phyloP scores from a whole-genome alignment of 2,888 invertebrate genomes.

The Agrotis puta region DNA sequence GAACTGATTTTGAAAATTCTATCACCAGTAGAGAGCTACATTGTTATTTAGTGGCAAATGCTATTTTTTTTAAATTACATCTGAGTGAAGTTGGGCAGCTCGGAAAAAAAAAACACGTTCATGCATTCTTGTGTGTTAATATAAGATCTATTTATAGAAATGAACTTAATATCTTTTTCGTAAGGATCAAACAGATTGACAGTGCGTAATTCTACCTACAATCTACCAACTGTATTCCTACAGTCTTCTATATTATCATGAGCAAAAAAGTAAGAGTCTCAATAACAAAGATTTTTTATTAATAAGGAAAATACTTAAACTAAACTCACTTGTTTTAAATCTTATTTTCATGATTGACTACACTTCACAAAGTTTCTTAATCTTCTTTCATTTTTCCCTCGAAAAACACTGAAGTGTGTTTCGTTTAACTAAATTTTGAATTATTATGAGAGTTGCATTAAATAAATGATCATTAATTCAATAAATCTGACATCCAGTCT shows the following conservation, averaged over 20 bases:
- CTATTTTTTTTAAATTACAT: no score
- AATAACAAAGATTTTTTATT: slow-evolving; percentile 1
- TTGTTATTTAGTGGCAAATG: no score
- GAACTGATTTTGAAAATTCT: no score
- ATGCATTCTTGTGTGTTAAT: no score
- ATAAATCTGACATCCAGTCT: no score
- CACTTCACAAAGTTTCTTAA: slow-evolving; percentile 17
- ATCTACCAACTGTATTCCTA: no score
- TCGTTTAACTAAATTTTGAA: not conserved
- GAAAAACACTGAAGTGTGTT: not conserved
- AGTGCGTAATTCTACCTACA: not conserved
- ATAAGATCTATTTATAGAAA: no score
- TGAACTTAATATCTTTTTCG: no score
- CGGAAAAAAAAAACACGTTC: no score
- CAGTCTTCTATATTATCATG: not conserved
- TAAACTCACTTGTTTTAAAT: slow-evolving; percentile 2
- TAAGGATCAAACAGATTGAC: not conserved
- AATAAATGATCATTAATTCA: not conserved
- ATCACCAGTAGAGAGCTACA: no score
- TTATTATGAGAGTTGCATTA: not conserved
- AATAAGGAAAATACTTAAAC: not conserved
- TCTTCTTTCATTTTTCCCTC: not conserved
- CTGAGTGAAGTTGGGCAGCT: no score
- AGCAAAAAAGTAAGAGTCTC: not conserved
- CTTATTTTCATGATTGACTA: slow-evolving; percentile 19